Evolutionary conservation across 1,140 invertebrate genomes (phyloP), one percentile per base, ranked within the genome.

Genomic region (Aphaenogaster ashmeadi): DNA sequence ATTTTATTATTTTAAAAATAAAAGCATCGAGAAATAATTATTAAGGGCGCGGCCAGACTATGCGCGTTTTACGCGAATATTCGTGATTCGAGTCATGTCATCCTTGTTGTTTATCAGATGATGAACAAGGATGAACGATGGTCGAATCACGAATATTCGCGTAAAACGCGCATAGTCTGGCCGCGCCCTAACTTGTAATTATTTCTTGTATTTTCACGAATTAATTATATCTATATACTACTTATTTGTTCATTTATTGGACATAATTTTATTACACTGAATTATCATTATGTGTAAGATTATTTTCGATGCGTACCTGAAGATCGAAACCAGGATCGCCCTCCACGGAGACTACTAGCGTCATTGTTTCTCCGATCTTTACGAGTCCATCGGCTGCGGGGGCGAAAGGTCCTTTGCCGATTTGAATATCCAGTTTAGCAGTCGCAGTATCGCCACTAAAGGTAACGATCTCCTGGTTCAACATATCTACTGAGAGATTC

Each of bases 361-460:
- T 98, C 97, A 98, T 97, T 0, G 96, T 96, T 93, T 98, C 97
- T 69, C 98, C 98, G 86, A 98, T 98, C 93, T 98, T 97, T 0
- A 98, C 97, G 11, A 98, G 95, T 8, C 98, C 98, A 87, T 97
- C 97, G 0, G 97, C 98, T 58, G 97, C 95, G 18, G 96, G 96
- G 1, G 97, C 97, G 92, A 98, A 98, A 1, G 98, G 98, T 84
- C 98, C 98, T 93, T 96, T 96, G 4, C 98, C 98, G 54, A 97
- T 95, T 94, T 98, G 97, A 67, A 98, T 97, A 88, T 98, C 98
- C 56, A 98, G 95, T 90, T 97, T 97, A 4, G 98, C 98, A 90
- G 97, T 97, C 0, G 97, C 98, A 6, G 98, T 98, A 88, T 98
- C 98, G 3, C 98, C 98, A 89, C 97, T 97, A 94, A 98, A 98